These are phyloP conservation scores for Myodes glareolus DNA, from an alignment of 2,113 vertebrate genomes.

Conservation along the genomic window DNA sequence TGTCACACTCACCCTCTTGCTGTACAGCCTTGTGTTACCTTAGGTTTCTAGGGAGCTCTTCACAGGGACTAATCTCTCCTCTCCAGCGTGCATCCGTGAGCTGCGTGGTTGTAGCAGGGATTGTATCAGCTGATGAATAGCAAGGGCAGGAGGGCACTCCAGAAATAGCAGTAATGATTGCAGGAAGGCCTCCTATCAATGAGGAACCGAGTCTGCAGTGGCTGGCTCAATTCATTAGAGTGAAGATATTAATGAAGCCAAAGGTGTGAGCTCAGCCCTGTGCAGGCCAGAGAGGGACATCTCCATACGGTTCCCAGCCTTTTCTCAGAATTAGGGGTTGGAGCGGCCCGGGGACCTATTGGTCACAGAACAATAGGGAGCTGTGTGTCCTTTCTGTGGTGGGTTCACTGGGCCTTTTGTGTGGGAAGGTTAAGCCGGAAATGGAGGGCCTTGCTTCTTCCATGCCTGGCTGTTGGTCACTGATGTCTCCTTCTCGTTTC, in stretches of 20 bases:
- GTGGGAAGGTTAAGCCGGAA: background rate
- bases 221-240: constrained; percentile 61
- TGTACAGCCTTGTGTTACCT: constrained; percentile 35
- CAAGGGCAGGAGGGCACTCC: constrained; percentile 84
- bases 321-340: background rate
- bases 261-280: constrained; percentile 28
- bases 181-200: constrained; percentile 80
- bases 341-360: background rate
- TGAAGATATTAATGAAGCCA: constrained; percentile 61
- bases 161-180: constrained; percentile 86
- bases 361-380: background rate
- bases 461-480: constrained; percentile 57
- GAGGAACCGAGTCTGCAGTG: constrained; percentile 63
- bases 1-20: background rate
- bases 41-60: constrained; percentile 25
- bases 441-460: background rate
- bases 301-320: rapidly evolving
- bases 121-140: constrained; percentile 84
- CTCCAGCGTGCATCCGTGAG: constrained; percentile 63
- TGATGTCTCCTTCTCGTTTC: constrained; percentile 80
- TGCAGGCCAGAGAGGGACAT: background rate
- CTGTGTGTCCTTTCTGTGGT: background rate
- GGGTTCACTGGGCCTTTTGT: background rate
- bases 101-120: constrained; percentile 48
- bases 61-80: constrained; percentile 40